phyloP scores from a whole-genome alignment of 2,797 vertebrate genomes.

The Onychomys torridus region DNA sequence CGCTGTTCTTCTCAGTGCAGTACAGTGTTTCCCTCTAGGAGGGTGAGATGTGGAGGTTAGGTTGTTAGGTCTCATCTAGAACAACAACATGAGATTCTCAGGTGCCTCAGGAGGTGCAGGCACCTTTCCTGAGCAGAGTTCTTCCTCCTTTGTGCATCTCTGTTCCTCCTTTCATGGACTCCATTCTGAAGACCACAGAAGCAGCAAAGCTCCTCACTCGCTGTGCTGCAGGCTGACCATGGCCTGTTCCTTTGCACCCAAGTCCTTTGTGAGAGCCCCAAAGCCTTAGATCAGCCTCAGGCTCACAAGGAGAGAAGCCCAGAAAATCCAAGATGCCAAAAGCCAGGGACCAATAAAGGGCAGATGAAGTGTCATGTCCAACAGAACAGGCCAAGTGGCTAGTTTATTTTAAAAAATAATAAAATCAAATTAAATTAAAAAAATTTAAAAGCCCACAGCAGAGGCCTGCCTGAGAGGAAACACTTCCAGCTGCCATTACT shows the following conservation, averaged over 20 bases:
- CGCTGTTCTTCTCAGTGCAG: background rate
- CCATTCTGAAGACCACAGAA: fast-evolving
- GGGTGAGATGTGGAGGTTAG: background rate
- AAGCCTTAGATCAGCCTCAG: too few relatives aligned
- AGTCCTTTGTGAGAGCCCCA: too few relatives aligned
- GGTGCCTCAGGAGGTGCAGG: background rate
- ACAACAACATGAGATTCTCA: background rate
- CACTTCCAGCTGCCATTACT: fast-evolving
- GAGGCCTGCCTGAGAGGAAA: fast-evolving
- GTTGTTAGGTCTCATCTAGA: background rate
- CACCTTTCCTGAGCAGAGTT: background rate
- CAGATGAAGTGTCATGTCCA: fast-evolving
- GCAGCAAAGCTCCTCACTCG: fast-evolving
- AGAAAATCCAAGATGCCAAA: background rate
- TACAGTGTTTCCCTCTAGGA: background rate
- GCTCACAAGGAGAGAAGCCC: background rate
- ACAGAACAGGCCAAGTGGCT: fast-evolving
- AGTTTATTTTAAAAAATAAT: background rate
- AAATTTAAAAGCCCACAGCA: background rate
- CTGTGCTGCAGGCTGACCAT: background rate
- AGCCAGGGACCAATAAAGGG: background rate
- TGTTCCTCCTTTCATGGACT: fast-evolving
- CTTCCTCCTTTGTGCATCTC: background rate
- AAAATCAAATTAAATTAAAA: background rate
- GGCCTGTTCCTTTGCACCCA: background rate